Base-by-base conservation (phyloP, 1,140 invertebrate genomes). In the Protaetia brevitarsis region DNA sequence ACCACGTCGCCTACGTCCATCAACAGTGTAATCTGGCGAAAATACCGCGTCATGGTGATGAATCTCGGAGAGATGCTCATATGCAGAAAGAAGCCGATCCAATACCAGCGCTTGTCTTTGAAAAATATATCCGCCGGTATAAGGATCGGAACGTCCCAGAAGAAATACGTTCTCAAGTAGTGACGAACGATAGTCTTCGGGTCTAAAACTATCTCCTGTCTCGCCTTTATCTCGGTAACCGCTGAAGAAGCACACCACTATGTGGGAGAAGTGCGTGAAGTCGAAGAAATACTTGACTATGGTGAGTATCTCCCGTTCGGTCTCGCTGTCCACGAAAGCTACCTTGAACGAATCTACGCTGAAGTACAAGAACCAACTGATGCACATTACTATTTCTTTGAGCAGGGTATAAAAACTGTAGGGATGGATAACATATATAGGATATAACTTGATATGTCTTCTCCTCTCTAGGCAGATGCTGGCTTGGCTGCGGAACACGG, bases 371-470 rank as follows among this genome's bases (percentile, higher is more conserved):
- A 34, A 34, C 60, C 60, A 62, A 16, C 10, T 23, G 6, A 62
- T 23, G 30, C 19, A 36, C 60, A 62, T 62, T 7, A n/a, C n/a
- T n/a, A 62, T 36, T 11, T 62, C 60, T 23, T 21, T 36, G 16
- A 30, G 13, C 60, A 36, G 16, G 19, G 13, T 30, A 11, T 36
- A 13, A 1, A 36, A 8, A 19, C 60, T 62, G n/a, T 30, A 62
- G 1, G 60, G 60, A 36, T 62, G 60, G 8, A 62, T 62, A 4
- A 21, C 19, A 34, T 19, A 13, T n/a, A 21, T 62, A 11, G 29
- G 23, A 21, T 11, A 31, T 6, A 36, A 19, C 8, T 62, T 62
- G 11, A 62, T 23, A 1, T 62, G 60, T 1, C 60, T 29, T 23
- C 11, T 62, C 19, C 21, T 23, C 27, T 62, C 60, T n/a, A 21